Evolutionary conservation across 2,888 invertebrate genomes (phyloP), one percentile per base, ranked within the genome.

Genomic region (Drosophila monieri): DNA sequence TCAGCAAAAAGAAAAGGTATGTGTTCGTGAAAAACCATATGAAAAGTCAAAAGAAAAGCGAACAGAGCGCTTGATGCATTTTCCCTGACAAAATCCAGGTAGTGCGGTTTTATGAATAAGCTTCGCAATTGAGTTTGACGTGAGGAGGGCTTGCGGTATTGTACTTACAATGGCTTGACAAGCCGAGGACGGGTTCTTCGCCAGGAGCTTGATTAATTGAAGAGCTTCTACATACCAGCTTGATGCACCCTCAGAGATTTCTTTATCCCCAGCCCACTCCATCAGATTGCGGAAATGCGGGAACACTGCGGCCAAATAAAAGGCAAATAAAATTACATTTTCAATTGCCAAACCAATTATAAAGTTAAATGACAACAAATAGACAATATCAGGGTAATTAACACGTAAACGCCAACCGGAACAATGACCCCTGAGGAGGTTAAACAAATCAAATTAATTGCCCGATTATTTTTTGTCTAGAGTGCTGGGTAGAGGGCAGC

Each of bases 111-210:
- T 76, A 78, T 66, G 62, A 71, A 81, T 80, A 80, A 83, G 53
- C 73, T 71, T 49, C 15, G 52, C 73, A 81, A 81, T 85, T 75
- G 77, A 68, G 61, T 74, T 72, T 77, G 86, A 83, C 84, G 68
- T 66, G 25, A 56, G 39, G 37, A 56, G 39, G 43, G 15, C 35
- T 48, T 49, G 47, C 15, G 56, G 53, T 41, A 44, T 23, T 48
- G 57, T 57, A 35, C 14, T 12, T 35, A 37, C 48, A 37, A 48
- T 52, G 32, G 23, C 48, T 23, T 52, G 68, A 58, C 52, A 68
- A 68, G 37, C 37, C 52, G 58, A 23, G 52, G 68, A 58, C 49
- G 47, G 37, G 27, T 4, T 43, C 32, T 41, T 58, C 14, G 41
- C 30, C 12, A 30, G 9, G 6, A 25, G 14, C 10, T 47, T 71